phyloP scores from a whole-genome alignment of 2,113 vertebrate species.

The Sebastes fasciatus region DNA sequence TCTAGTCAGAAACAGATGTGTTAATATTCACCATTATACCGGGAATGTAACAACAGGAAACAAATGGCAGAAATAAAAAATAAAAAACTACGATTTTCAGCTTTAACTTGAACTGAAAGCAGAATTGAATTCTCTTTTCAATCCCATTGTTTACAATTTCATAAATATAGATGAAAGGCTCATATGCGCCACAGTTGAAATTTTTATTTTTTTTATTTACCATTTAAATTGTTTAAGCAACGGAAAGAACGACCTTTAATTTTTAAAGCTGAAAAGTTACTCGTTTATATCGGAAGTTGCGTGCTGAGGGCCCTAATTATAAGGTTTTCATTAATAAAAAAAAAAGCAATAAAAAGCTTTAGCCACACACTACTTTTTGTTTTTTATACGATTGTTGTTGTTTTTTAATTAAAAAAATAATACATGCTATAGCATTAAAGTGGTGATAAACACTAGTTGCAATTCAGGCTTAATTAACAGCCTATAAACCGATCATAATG shows the following conservation, averaged over 20 bases:
- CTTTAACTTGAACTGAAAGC: not conserved
- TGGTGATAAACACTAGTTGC: not conserved
- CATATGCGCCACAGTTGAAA: not conserved
- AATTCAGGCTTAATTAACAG: constrained; percentile 8
- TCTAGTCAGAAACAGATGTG: not conserved
- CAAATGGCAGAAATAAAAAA: not conserved
- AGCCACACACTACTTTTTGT: not conserved
- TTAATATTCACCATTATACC: not conserved
- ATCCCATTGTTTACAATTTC: constrained; percentile 7
- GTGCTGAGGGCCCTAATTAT: not conserved
- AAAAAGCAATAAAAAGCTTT: constrained; percentile 1
- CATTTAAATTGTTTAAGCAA: not conserved
- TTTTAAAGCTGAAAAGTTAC: not conserved
- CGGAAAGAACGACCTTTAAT: not conserved
- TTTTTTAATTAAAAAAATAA: not conserved
- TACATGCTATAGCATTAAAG: not conserved
- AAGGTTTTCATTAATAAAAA: not conserved
- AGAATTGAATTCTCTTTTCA: constrained; percentile 11
- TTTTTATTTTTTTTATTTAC: not conserved
- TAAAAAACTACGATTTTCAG: not conserved
- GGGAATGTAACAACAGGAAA: not conserved
- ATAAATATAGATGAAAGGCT: constrained; percentile 15
- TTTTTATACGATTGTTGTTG: not conserved
- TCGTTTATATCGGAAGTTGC: not conserved
- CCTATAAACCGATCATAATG: not conserved